Evolutionary conservation across 1,140 invertebrate species (phyloP).

Genomic region (Rhizoglyphus robini): DNA sequence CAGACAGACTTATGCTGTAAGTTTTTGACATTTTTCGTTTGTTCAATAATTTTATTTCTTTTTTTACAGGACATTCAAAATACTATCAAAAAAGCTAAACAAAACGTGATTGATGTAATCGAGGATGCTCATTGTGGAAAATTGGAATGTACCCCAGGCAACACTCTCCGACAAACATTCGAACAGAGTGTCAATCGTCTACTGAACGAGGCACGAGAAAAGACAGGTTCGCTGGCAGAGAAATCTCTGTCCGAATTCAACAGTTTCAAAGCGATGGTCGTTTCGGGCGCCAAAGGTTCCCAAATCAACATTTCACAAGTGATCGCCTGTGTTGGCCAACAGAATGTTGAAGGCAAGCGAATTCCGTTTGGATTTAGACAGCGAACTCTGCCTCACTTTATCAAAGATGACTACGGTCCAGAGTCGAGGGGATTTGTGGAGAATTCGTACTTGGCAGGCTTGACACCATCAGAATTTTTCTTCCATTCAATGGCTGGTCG

Average conservation of each 20-base stretch:
- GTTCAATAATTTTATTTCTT: background rate
- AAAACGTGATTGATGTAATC: slow-evolving; percentile 98
- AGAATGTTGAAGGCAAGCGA: slow-evolving; percentile 99
- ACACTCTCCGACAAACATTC: slow-evolving; percentile 80
- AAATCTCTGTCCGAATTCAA: slow-evolving; percentile 98
- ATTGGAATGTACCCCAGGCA: slow-evolving; percentile 94
- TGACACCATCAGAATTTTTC: slow-evolving; percentile 98
- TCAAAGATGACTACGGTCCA: slow-evolving; percentile 99
- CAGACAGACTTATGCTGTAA: slow-evolving; percentile 58
- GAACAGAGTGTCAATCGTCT: slow-evolving; percentile 89
- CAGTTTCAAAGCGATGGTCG: slow-evolving; percentile 99
- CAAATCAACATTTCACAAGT: slow-evolving; percentile 99
- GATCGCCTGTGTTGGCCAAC: slow-evolving; percentile 99
- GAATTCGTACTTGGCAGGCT: slow-evolving; percentile 96
- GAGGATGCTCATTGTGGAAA: slow-evolving; percentile 99
- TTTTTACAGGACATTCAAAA: slow-evolving; percentile 87
- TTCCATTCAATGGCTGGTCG: slow-evolving; percentile 99
- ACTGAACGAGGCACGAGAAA: slow-evolving; percentile 98
- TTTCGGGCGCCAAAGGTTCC: slow-evolving; percentile 96
- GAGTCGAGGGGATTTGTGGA: slow-evolving; percentile 98
- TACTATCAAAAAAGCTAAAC: slow-evolving; percentile 96
- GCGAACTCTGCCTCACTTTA: slow-evolving; percentile 96
- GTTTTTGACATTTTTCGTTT: background rate
- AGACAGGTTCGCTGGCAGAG: slow-evolving; percentile 97
- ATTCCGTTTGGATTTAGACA: slow-evolving; percentile 99